Conservation (phyloP, 2,113 vertebrate genomes). For the cattle (Bos taurus) region DNA sequence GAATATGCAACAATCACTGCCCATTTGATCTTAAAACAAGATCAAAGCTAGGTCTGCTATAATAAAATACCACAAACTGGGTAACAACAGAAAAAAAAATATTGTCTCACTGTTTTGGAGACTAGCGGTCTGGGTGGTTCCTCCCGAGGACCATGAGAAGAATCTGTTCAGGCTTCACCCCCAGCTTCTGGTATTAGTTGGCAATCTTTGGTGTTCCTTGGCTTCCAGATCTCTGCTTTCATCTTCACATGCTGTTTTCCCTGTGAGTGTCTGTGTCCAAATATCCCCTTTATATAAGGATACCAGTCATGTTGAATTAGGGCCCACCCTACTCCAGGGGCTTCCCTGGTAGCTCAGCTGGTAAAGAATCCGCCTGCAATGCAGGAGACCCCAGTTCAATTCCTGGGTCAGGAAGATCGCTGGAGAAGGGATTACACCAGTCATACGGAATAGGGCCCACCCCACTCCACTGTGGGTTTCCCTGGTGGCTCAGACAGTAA, state of each 20-base stretch:
- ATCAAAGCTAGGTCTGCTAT: background rate
- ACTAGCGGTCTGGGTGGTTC: background rate
- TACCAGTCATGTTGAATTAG: background rate
- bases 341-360: background rate
- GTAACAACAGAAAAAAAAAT: background rate
- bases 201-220: background rate
- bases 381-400: background rate
- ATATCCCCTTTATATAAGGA: background rate
- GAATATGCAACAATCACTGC: background rate
- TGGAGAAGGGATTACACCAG: background rate
- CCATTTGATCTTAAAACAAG: background rate
- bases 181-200: background rate
- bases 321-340: background rate
- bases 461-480: background rate
- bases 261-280: background rate
- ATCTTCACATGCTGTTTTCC: background rate
- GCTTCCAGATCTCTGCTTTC: background rate
- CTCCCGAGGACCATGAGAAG: background rate
- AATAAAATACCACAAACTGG: background rate
- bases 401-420: background rate
- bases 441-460: background rate
- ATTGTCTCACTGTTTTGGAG: background rate
- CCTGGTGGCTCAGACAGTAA: background rate
- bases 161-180: background rate
- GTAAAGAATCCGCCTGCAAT: background rate